Evolutionary conservation across 2,888 invertebrate species (phyloP).

Genomic region (Anthrax anthrax): DNA sequence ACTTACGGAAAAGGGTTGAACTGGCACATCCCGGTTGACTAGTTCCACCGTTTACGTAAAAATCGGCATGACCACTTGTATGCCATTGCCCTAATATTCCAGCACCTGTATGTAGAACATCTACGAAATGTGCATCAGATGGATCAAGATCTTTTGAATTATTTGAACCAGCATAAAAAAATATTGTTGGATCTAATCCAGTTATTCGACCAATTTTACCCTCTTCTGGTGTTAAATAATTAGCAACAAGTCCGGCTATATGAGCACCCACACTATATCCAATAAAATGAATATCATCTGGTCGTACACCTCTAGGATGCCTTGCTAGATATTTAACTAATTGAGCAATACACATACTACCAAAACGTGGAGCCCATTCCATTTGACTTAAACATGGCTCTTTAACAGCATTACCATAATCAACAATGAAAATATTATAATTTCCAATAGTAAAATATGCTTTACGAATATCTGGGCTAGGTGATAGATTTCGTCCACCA

Average conservation of each 20-base stretch:
- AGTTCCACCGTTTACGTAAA: slow-evolving; percentile 75
- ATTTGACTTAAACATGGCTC: slow-evolving; percentile 73
- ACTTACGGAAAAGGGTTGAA: slow-evolving; percentile 65
- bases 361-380: slow-evolving; percentile 50
- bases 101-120: slow-evolving; percentile 71
- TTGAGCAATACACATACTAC: slow-evolving; percentile 63
- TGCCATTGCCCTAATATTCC: slow-evolving; percentile 83
- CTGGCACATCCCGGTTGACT: slow-evolving; percentile 78
- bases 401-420: slow-evolving; percentile 62
- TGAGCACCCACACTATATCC: slow-evolving; percentile 82
- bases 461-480: slow-evolving; percentile 71
- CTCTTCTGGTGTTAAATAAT: slow-evolving; percentile 46
- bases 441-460: slow-evolving; percentile 68
- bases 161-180: slow-evolving; percentile 72
- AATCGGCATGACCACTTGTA: slow-evolving; percentile 76
- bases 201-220: slow-evolving; percentile 75
- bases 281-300: slow-evolving; percentile 63
- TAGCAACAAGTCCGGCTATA: slow-evolving; percentile 69
- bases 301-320: slow-evolving; percentile 61
- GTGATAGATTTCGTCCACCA: slow-evolving; percentile 64
- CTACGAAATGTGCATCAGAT: slow-evolving; percentile 69
- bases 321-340: slow-evolving; percentile 61
- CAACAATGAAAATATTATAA: slow-evolving; percentile 78
- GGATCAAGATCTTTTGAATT: slow-evolving; percentile 65
- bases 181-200: slow-evolving; percentile 73